Evolutionary conservation across 2,797 vertebrate genomes (phyloP).

Genomic region (Pelochelys cantorii): DNA sequence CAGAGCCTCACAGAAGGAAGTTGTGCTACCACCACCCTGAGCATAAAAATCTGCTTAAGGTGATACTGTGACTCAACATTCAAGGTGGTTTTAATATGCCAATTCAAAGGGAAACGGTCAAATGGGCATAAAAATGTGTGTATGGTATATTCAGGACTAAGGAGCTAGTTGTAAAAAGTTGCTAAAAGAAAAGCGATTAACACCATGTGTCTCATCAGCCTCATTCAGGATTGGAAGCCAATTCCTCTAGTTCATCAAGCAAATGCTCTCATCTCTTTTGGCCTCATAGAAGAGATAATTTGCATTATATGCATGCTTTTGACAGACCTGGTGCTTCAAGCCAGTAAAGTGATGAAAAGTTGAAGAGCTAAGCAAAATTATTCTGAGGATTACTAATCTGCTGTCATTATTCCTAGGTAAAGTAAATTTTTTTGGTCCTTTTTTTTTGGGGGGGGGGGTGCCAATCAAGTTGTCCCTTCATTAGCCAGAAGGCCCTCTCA

Average conservation of each 20-base stretch:
- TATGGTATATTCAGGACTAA: not conserved
- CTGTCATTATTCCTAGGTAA: not conserved
- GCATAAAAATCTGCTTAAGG: not conserved
- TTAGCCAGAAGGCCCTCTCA: not conserved
- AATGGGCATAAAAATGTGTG: not conserved
- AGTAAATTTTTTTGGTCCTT: not conserved
- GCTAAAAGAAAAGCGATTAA: not conserved
- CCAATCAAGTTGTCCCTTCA: not conserved
- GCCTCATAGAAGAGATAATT: not conserved
- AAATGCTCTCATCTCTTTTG: not conserved
- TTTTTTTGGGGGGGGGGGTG: no score
- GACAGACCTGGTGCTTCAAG: not conserved
- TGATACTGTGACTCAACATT: not conserved
- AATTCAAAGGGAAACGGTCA: not conserved
- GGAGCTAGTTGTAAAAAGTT: not conserved
- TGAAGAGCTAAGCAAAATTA: not conserved
- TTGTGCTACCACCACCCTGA: not conserved
- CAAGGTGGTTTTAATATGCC: not conserved
- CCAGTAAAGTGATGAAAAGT: not conserved
- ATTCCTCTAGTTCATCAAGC: not conserved
- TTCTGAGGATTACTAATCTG: not conserved
- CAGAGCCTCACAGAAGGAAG: not conserved
- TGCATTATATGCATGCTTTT: not conserved
- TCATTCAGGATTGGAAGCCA: not conserved
- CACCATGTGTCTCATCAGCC: not conserved